phyloP scores from a whole-genome alignment of 2,797 vertebrate species.

The Hoplostethus mediterraneus region DNA sequence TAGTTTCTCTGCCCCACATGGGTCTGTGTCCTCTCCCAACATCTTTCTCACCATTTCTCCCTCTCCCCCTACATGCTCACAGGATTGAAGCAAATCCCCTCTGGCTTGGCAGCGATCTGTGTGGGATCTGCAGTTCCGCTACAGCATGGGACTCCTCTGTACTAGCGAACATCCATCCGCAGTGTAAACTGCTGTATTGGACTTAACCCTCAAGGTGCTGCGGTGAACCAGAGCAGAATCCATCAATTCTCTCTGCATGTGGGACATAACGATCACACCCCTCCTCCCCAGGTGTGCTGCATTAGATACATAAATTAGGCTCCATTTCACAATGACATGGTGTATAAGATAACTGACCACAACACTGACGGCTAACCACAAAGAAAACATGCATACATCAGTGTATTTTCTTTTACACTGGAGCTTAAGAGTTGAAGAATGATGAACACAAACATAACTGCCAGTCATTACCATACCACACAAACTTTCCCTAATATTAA shows the following conservation, averaged over 20 bases:
- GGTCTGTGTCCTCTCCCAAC: slow-evolving; percentile 41
- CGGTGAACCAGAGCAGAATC: slow-evolving; percentile 34
- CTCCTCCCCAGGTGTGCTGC: slow-evolving; percentile 68
- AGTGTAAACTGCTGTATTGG: slow-evolving; percentile 88
- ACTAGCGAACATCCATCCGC: slow-evolving; percentile 85
- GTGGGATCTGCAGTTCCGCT: slow-evolving; percentile 85
- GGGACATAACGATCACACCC: slow-evolving; percentile 31
- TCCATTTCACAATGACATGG: slow-evolving; percentile 24
- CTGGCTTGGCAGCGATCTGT: slow-evolving; percentile 80
- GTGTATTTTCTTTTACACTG: not conserved
- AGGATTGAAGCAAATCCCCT: slow-evolving; percentile 74
- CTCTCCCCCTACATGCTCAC: slow-evolving; percentile 53
- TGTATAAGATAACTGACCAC: slow-evolving; percentile 18
- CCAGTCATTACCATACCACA: not conserved
- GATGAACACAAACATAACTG: not conserved
- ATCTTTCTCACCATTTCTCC: slow-evolving; percentile 48
- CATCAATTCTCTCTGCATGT: slow-evolving; percentile 51
- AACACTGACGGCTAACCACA: slow-evolving; percentile 5
- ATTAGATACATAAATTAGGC: slow-evolving; percentile 68
- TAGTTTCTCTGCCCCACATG: slow-evolving; percentile 34
- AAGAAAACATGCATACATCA: not conserved
- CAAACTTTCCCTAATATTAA: slow-evolving; percentile 24
- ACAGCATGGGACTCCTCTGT: slow-evolving; percentile 82
- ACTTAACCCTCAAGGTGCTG: slow-evolving; percentile 81
- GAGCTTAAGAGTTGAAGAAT: slow-evolving; percentile 22